phyloP scores from a whole-genome alignment of 2,797 vertebrate species.

The Hippocampus kuda region DNA sequence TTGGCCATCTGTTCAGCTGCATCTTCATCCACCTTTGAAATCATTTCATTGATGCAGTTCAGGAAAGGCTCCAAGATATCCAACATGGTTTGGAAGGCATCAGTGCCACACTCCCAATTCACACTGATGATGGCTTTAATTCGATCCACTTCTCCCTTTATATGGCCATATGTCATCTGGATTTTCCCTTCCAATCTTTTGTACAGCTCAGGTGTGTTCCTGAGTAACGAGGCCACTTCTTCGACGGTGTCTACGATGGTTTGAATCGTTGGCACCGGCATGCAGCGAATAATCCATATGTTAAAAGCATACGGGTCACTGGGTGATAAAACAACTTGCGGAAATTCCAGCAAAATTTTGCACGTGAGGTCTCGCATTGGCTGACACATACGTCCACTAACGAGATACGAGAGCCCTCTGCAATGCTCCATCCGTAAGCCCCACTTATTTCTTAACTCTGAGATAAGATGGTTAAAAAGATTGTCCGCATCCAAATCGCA shows the following conservation, averaged over 20 bases:
- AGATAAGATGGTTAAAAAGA: constrained; percentile 79
- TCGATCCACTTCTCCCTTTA: constrained; percentile 76
- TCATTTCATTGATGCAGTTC: constrained; percentile 80
- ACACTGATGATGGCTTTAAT: constrained; percentile 76
- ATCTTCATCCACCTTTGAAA: constrained; percentile 72
- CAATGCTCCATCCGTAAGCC: constrained; percentile 94
- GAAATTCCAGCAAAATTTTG: constrained; percentile 85
- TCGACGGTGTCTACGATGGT: constrained; percentile 79
- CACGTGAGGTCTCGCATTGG: constrained; percentile 87
- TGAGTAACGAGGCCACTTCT: constrained; percentile 77
- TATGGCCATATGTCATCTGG: constrained; percentile 73
- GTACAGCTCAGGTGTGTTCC: constrained; percentile 72
- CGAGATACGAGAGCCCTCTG: constrained; percentile 83
- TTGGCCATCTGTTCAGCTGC: constrained; percentile 72
- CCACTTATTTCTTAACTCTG: constrained; percentile 85
- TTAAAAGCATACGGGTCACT: constrained; percentile 94
- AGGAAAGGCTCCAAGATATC: constrained; percentile 87
- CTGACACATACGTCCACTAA: constrained; percentile 81
- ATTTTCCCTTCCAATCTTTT: constrained; percentile 79
- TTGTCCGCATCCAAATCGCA: constrained; percentile 77
- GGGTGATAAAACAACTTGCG: constrained; percentile 82
- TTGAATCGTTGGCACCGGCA: constrained; percentile 80
- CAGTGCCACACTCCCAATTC: constrained; percentile 83
- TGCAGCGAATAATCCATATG: constrained; percentile 87
- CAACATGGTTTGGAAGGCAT: constrained; percentile 85